phyloP scores from a whole-genome alignment of 2,888 invertebrate genomes.

The Atethmia centrago region DNA sequence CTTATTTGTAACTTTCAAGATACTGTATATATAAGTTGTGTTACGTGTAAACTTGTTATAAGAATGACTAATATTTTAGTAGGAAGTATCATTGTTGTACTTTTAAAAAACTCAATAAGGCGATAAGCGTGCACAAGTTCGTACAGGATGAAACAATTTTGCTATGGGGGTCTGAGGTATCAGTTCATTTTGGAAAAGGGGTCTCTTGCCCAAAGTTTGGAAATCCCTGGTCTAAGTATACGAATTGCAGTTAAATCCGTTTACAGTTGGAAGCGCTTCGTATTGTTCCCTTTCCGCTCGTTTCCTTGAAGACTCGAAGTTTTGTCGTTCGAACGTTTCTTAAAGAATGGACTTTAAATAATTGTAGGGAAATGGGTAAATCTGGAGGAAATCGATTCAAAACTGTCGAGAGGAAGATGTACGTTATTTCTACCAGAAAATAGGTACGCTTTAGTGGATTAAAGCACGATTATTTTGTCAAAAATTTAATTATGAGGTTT shows the following conservation, averaged over 20 bases:
- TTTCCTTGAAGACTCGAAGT: conserved; percentile 28
- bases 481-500: not conserved
- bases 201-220: too few species aligned
- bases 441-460: not conserved
- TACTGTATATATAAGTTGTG: too few species aligned
- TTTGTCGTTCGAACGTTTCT: conserved; percentile 34
- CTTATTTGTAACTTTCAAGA: too few species aligned
- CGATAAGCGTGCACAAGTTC: too few species aligned
- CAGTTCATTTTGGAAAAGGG: too few species aligned
- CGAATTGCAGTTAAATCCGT: conserved; percentile 46
- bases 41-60: too few species aligned
- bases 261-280: conserved; percentile 20
- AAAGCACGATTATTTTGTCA: not conserved
- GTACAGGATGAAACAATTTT: too few species aligned
- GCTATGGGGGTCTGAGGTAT: too few species aligned
- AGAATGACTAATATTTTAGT: too few species aligned
- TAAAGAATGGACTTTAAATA: conserved; percentile 48
- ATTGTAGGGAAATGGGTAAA: conserved; percentile 29
- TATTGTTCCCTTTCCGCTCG: conserved; percentile 28
- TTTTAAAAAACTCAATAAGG: too few species aligned
- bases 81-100: too few species aligned
- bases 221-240: too few species aligned
- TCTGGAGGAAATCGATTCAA: conserved; percentile 28
- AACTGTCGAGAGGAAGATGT: conserved; percentile 15
- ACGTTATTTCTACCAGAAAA: not conserved